phyloP scores from a whole-genome alignment of 2,888 invertebrate genomes.

The Corythucha ciliata region DNA sequence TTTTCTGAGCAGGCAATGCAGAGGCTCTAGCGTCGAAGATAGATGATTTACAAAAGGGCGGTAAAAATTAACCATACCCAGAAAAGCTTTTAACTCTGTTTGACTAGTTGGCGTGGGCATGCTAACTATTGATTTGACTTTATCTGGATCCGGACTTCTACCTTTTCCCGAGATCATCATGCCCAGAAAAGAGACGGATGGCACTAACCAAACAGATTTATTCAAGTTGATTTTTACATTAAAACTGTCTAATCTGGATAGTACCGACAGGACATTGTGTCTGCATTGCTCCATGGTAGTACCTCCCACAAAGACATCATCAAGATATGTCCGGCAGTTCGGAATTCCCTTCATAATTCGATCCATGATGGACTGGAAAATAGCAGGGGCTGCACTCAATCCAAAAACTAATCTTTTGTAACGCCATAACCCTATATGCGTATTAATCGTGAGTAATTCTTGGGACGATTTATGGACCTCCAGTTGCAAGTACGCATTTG shows the following conservation, averaged over 20 bases:
- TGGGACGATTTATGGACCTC: constrained; percentile 33
- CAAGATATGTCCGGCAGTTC: constrained; percentile 30
- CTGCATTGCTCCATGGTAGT: too few species aligned
- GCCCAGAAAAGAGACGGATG: constrained; percentile 34
- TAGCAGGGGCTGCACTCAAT: constrained; percentile 31
- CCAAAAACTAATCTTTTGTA: constrained; percentile 30
- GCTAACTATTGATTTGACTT: constrained; percentile 14
- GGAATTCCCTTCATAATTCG: constrained; percentile 21
- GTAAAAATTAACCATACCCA: constrained; percentile 25
- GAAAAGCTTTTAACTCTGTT: constrained; percentile 18
- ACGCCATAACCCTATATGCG: constrained; percentile 32
- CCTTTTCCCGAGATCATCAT: constrained; percentile 19
- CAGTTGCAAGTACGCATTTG: constrained; percentile 37
- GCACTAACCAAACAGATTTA: constrained; percentile 34
- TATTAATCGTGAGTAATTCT: constrained; percentile 36
- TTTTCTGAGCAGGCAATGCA: constrained; percentile 15
- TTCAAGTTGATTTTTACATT: constrained; percentile 33
- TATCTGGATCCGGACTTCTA: constrained; percentile 10
- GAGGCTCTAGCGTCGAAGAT: constrained; percentile 11
- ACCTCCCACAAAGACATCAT: constrained; percentile 33
- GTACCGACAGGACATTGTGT: constrained; percentile 25
- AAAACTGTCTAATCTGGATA: constrained; percentile 30
- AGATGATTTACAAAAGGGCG: constrained; percentile 12
- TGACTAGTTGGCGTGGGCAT: constrained; percentile 13
- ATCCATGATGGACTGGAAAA: constrained; percentile 31